Base-by-base conservation (phyloP, 2,797 vertebrate species). In the Microhierax caerulescens region DNA sequence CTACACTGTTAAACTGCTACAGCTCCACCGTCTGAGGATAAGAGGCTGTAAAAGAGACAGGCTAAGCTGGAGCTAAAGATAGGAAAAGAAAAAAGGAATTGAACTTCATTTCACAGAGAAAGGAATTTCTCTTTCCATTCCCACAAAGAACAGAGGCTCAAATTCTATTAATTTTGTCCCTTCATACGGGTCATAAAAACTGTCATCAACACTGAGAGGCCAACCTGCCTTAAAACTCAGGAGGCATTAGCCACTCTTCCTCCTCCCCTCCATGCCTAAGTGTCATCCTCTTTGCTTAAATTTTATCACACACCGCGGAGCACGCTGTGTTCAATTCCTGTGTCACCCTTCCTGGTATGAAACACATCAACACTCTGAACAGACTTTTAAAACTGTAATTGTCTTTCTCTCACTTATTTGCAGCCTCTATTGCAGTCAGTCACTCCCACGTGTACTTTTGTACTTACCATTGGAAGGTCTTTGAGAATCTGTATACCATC, bases 401-500 rank as follows among this genome's bases (percentile, higher is more conserved):
- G 78, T 67, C 59, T 28, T 57, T 37, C 68, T 81, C 45, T 73
- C 68, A 24, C 60, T 91, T 83, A 74, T 54, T 67, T 68, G 68
- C 78, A 83, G 78, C 43, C 17, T 74, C 83, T 85, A 64, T 85
- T 79, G 77, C 59, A 56, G 59, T 27, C 47, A 65, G 63, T 54
- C 75, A 85, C 27, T 76, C 81, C 76, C 64, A 77, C 32, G 32
- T 19, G 56, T 67, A 51, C 72, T 91, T 85, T 41, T 54, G 91
- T 87, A 97, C 98, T 98, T 98, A 99, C 99, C 99, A 99, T 99
- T 81, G 99, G 99, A 92, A 99, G 98, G 97, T 99, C 99, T 98
- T 99, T 99, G 50, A 99, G 99, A 94, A 99, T 99, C 98, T 99
- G 99, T 97, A 99, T 99, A 82, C 99, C 99, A 80, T 99, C 99